A percentile compares a stretch with the other conserved stretches of the same genome.
These are phyloP conservation scores for Bovichtus diacanthus DNA, from an alignment of 2,797 vertebrate genomes.

Conservation along the genomic window DNA sequence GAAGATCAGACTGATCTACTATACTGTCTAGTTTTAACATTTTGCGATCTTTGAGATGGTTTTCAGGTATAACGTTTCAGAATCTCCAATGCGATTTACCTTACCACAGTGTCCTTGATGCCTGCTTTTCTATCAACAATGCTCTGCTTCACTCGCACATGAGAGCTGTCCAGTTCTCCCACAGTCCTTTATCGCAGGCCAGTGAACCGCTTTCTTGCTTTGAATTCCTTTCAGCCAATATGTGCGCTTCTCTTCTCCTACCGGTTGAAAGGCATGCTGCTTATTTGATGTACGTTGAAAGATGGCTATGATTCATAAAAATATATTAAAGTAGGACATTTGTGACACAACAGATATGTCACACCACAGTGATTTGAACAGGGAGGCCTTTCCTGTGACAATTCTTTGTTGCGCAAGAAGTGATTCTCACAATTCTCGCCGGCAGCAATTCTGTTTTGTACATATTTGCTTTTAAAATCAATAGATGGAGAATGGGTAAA, in stretches of 20 bases:
- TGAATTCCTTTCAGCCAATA: slow-evolving; percentile 13
- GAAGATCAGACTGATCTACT: not conserved
- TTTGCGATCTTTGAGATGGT: not conserved
- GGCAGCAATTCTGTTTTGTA: not conserved
- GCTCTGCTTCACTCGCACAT: not conserved
- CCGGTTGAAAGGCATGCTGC: not conserved
- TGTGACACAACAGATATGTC: not conserved
- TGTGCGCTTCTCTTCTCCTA: not conserved
- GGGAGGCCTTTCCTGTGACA: not conserved
- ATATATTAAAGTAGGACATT: not conserved
- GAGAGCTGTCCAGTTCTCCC: not conserved
- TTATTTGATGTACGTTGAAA: slow-evolving; percentile 18
- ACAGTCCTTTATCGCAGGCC: not conserved
- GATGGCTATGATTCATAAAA: not conserved
- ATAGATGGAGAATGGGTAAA: not conserved
- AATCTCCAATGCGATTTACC: not conserved
- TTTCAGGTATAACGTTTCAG: not conserved
- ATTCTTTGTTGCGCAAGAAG: not conserved
- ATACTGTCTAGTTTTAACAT: not conserved
- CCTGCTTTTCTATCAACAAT: not conserved
- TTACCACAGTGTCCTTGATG: not conserved
- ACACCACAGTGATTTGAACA: not conserved
- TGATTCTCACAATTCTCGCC: not conserved
- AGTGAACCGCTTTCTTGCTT: not conserved
- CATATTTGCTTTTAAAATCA: not conserved